Conservation (phyloP, 2,113 vertebrate species). For the Corythornis vintsioides region DNA sequence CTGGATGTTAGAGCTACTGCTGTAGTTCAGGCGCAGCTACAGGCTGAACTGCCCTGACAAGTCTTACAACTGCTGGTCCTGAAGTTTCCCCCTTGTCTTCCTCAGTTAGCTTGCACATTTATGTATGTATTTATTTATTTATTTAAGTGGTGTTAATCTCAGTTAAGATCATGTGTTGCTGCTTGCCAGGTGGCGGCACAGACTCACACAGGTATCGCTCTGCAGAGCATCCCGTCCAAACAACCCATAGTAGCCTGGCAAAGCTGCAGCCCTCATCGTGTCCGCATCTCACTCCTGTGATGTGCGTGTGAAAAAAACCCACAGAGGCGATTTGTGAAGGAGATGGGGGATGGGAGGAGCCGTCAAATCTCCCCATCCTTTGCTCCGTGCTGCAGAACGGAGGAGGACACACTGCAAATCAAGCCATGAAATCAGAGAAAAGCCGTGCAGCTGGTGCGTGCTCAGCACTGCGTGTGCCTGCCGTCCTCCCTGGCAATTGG, state of each 20-base stretch:
- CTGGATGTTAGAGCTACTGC: background rate
- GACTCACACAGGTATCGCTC: accelerated
- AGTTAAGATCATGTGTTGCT: accelerated
- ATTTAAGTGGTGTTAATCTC: background rate
- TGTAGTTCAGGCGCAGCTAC: background rate
- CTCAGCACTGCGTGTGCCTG: accelerated
- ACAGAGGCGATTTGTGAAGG: background rate
- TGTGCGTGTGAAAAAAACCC: accelerated
- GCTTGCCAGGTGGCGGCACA: accelerated
- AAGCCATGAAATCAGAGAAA: too few relatives aligned
- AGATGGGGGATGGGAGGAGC: background rate
- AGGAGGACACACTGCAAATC: background rate
- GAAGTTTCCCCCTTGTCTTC: accelerated
- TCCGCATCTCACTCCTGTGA: accelerated
- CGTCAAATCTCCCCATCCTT: accelerated
- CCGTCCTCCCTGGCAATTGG: background rate
- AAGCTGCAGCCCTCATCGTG: accelerated
- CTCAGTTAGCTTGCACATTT: background rate
- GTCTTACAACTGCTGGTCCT: accelerated
- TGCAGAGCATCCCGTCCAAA: too few relatives aligned
- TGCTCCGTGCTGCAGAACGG: accelerated
- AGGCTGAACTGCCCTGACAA: background rate
- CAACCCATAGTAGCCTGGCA: accelerated
- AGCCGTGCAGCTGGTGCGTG: accelerated
- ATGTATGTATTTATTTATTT: background rate